These are phyloP conservation scores for Drosophila crucigera DNA, from an alignment of 2,888 invertebrate species.

Conservation along the genomic window DNA sequence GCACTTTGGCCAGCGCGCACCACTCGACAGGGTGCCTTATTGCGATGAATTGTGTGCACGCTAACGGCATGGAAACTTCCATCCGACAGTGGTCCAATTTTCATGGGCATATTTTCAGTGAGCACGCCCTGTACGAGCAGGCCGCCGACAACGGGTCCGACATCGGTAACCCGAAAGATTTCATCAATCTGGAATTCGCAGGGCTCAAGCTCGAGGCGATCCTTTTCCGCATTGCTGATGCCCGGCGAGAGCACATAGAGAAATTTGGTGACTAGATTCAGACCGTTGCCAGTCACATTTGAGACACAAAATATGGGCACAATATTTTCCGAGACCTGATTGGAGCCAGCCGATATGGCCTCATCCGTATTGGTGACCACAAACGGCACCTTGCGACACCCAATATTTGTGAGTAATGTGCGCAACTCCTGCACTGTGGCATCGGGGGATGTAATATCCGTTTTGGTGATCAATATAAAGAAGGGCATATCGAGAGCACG, in stretches of 20 bases:
- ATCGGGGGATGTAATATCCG: conserved; percentile 91
- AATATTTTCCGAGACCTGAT: conserved; percentile 88
- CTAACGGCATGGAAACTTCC: conserved; percentile 92
- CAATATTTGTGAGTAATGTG: conserved; percentile 88
- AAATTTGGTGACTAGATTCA: conserved; percentile 93
- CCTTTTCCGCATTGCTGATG: conserved; percentile 88
- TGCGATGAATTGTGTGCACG: conserved; percentile 94
- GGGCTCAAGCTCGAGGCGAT: conserved; percentile 90
- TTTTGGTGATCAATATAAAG: conserved; percentile 97
- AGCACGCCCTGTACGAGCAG: conserved; percentile 93
- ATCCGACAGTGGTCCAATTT: conserved; percentile 91
- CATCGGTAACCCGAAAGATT: conserved; percentile 93
- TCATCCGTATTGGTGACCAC: conserved; percentile 89
- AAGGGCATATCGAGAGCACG: conserved; percentile 94
- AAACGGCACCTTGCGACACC: conserved; percentile 89
- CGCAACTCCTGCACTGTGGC: conserved; percentile 87
- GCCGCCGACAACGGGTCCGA: conserved; percentile 94
- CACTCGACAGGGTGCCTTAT: conserved; percentile 94
- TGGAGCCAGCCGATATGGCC: conserved; percentile 90
- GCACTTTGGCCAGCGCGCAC: conserved; percentile 97
- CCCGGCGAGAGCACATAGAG: conserved; percentile 92
- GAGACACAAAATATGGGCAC: conserved; percentile 95
- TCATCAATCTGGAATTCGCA: conserved; percentile 97
- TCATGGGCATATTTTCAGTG: conserved; percentile 92
- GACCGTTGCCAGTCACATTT: conserved; percentile 94